phyloP scores from a whole-genome alignment of 2,888 invertebrate species.

The Clusia tigrina region DNA sequence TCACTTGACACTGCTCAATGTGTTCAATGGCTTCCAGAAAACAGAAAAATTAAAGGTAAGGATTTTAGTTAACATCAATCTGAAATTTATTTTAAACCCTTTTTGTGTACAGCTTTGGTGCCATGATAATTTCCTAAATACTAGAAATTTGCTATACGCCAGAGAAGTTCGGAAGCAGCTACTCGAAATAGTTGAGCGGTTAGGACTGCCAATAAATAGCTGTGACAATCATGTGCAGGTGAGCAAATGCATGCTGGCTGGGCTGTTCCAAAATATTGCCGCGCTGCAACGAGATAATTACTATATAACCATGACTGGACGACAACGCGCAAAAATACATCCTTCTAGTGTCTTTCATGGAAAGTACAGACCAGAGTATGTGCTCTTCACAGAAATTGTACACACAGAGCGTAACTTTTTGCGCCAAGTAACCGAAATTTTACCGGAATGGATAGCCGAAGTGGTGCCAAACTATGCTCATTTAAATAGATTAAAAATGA shows the following conservation, averaged over 20 bases:
- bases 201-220: slow-evolving; percentile 70
- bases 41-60: slow-evolving; percentile 73
- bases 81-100: neutral
- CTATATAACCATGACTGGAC: slow-evolving; percentile 72
- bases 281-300: slow-evolving; percentile 78
- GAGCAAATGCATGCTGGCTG: slow-evolving; percentile 81
- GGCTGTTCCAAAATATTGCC: slow-evolving; percentile 87
- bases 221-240: slow-evolving; percentile 74
- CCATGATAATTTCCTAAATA: slow-evolving; percentile 85
- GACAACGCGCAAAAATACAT: slow-evolving; percentile 80
- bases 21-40: slow-evolving; percentile 81
- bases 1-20: slow-evolving; percentile 89
- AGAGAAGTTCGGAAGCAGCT: slow-evolving; percentile 83
- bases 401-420: slow-evolving; percentile 84
- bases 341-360: slow-evolving; percentile 78
- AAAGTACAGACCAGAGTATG: slow-evolving; percentile 71
- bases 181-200: slow-evolving; percentile 72
- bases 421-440: slow-evolving; percentile 78
- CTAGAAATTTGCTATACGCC: slow-evolving; percentile 83
- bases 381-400: slow-evolving; percentile 88
- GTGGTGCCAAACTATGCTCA: slow-evolving; percentile 65
- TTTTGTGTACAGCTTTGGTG: slow-evolving; percentile 73
- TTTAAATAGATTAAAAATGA: slow-evolving; percentile 46
- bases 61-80: neutral
- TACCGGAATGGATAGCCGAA: slow-evolving; percentile 81